Conservation (phyloP, 2,113 vertebrate species). For the Osmerus mordax region DNA sequence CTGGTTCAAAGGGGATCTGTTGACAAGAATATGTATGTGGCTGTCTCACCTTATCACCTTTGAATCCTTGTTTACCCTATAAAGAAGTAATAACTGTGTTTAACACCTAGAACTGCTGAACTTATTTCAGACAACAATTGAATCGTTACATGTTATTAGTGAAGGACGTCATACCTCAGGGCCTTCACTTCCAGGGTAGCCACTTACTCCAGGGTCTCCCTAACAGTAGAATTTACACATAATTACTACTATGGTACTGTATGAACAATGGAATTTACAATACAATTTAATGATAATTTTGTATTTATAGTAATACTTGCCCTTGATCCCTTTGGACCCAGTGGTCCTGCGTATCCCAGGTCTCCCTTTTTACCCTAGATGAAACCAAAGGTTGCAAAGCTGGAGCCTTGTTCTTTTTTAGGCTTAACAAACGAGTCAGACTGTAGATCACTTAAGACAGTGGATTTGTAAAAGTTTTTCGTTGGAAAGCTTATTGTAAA, state of each 20-base stretch:
- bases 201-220: slow-evolving; percentile 75
- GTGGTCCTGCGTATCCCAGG: slow-evolving; percentile 50
- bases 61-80: slow-evolving; percentile 79
- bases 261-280: neutral
- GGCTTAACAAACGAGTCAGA: no score
- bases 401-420: no score
- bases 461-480: no score
- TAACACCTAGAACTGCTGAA: neutral
- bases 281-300: neutral
- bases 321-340: slow-evolving; percentile 59
- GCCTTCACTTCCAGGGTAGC: slow-evolving; percentile 75
- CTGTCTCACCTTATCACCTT: slow-evolving; percentile 80
- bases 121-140: neutral
- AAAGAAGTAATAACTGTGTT: slow-evolving; percentile 31
- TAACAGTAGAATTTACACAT: slow-evolving; percentile 42
- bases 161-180: slow-evolving; percentile 61
- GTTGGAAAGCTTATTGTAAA: neutral
- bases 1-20: no score
- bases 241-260: neutral
- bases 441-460: no score
- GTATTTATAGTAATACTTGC: slow-evolving; percentile 37
- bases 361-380: slow-evolving; percentile 69
- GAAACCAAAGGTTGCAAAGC: neutral
- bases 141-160: neutral
- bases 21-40: neutral